phyloP scores from a whole-genome alignment of 2,797 vertebrate species.

The Falco rusticolus region DNA sequence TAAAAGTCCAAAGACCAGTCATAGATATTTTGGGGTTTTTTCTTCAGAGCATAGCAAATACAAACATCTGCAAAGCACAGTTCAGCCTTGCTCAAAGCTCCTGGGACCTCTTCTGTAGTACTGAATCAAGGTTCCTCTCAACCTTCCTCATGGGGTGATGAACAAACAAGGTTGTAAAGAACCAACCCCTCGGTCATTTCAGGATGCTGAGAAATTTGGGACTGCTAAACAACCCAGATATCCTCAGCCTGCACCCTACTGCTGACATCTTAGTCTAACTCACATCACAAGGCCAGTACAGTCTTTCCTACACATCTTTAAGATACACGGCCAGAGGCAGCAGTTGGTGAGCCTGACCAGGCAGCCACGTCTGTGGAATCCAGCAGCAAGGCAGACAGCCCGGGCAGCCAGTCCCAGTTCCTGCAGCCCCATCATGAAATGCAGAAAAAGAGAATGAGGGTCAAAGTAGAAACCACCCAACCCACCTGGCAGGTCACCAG shows the following conservation, averaged over 20 bases:
- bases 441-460: not conserved
- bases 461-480: not conserved
- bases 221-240: not conserved
- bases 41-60: not conserved
- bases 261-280: not conserved
- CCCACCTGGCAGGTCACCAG: not conserved
- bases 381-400: not conserved
- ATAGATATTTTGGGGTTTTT: not conserved
- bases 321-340: not conserved
- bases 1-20: not conserved
- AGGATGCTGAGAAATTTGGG: not conserved
- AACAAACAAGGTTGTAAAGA: not conserved
- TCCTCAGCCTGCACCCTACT: not conserved
- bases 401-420: not conserved
- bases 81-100: not conserved
- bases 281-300: not conserved
- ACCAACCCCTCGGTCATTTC: not conserved
- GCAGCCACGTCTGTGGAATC: fast-evolving
- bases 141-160: not conserved
- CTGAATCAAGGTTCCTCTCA: not conserved
- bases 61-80: not conserved
- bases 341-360: not conserved
- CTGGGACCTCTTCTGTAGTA: not conserved
- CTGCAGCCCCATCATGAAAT: not conserved
- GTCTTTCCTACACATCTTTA: not conserved